phyloP scores from a whole-genome alignment of 2,113 vertebrate genomes.

The Uropsilus gracilis region DNA sequence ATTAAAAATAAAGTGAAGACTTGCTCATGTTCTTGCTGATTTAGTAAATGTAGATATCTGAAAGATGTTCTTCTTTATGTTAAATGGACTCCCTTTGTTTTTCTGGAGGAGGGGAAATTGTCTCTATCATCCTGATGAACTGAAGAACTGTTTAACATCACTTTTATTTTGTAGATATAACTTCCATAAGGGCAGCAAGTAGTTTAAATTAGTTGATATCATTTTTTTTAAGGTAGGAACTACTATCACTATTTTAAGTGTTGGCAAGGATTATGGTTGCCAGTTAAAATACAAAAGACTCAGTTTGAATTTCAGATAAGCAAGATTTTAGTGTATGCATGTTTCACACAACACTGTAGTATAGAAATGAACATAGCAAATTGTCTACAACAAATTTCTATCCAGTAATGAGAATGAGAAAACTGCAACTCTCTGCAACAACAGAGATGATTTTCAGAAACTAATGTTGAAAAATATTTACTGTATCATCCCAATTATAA shows the following conservation, averaged over 20 bases:
- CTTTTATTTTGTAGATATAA: slow-evolving; percentile 6
- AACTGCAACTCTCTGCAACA: too few species aligned
- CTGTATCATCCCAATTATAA: too few species aligned
- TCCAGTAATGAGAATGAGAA: too few species aligned
- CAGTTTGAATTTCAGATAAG: too few species aligned
- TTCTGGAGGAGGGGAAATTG: background rate
- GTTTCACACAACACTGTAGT: too few species aligned
- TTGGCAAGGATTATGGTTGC: background rate
- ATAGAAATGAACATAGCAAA: too few species aligned
- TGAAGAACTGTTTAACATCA: background rate
- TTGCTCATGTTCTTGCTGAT: background rate
- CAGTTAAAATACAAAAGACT: too few species aligned
- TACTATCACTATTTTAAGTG: background rate
- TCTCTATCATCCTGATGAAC: background rate
- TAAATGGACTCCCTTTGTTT: background rate
- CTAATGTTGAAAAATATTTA: too few species aligned
- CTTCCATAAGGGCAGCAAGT: background rate
- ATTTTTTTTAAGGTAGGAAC: background rate
- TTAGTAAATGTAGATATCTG: slow-evolving; percentile 30
- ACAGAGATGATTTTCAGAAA: too few species aligned
- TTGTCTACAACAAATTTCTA: too few species aligned
- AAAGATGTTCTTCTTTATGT: slow-evolving; percentile 39
- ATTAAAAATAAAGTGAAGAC: slow-evolving; percentile 37
- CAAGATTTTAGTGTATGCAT: too few species aligned
- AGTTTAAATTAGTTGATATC: background rate